These are phyloP conservation scores for Leucoraja erinaceus DNA, from an alignment of 2,113 vertebrate species.

Conservation along the genomic window DNA sequence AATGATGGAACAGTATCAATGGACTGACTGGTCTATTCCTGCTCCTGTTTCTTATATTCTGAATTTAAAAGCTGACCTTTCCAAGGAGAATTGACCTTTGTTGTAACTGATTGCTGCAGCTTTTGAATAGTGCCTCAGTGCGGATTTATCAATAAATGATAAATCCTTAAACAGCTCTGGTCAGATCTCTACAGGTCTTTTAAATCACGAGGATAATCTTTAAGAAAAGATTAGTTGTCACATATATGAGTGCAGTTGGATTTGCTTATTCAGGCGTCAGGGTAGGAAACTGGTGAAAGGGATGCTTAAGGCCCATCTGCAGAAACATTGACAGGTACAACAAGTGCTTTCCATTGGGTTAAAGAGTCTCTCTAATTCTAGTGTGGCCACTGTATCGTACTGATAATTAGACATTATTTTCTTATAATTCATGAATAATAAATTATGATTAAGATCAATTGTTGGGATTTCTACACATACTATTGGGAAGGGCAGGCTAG, in stretches of 20 bases:
- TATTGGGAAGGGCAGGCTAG: not conserved
- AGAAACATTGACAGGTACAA: not conserved
- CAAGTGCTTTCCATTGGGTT: not conserved
- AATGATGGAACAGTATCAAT: too few relatives aligned
- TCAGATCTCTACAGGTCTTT: not conserved
- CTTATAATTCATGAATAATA: constrained; percentile 35
- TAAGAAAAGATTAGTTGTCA: not conserved
- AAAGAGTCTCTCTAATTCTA: not conserved
- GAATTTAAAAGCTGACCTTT: not conserved
- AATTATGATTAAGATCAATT: constrained; percentile 27
- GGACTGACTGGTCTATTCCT: too few relatives aligned
- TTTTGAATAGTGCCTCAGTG: not conserved
- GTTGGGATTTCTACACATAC: not conserved
- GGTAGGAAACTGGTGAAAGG: not conserved
- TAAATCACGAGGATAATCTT: not conserved
- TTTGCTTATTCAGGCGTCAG: not conserved
- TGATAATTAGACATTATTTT: not conserved
- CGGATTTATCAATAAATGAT: not conserved
- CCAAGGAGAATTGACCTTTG: not conserved
- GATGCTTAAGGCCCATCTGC: not conserved
- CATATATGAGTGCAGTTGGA: not conserved
- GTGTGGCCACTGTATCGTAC: not conserved
- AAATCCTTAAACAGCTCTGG: not conserved
- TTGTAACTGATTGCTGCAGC: not conserved
- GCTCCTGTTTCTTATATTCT: not conserved